Evolutionary conservation across 1,140 invertebrate species (phyloP), one percentile per base, ranked within the genome.

Genomic region (Drosophila nebulosa): DNA sequence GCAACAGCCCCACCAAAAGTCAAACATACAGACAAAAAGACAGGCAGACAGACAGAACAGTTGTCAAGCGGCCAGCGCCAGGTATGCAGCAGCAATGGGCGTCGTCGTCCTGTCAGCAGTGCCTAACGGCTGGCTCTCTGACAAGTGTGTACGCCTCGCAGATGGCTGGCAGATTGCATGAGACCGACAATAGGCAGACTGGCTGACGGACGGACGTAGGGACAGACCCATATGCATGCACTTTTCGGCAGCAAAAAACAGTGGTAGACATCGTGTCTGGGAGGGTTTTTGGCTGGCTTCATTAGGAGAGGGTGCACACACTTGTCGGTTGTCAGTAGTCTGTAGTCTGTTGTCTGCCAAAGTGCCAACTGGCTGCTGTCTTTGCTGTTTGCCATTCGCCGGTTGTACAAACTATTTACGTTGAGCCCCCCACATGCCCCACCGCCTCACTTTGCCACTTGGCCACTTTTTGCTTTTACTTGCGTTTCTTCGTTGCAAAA

Each of bases 91-190:
- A 68, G 18, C 69, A 27, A 4, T 62, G 64, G 71, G 71, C 55
- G 52, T 55, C 57, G 56, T 52, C 16, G 52, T 22, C 32, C 83
- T 85, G 81, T 88, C 81, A 85, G 86, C 81, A 85, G 73, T 81
- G 81, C 78, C 81, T 86, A 80, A 74, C 81, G 81, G 74, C 78
- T 66, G 64, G 46, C 78, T 42, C 14, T 42, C 39, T 85, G 81
- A 85, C 81, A 88, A 85, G 83, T 86, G 83, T 88, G 83, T 69
- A 86, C 81, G 81, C 81, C 81, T 78, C 78, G 56, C 81, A 85
- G 81, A 80, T 85, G 83, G 78, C 78, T 62, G 77, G 39, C 78
- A 76, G 70, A 79, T 78, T 78, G 75, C 69, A 58, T 65, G 59
- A 53, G 27, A 24, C 12, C 39, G 53, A 73, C 61, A 58, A 52